These are phyloP conservation scores for Cottoperca gobio DNA, from an alignment of 2,797 vertebrate species.

Conservation along the genomic window DNA sequence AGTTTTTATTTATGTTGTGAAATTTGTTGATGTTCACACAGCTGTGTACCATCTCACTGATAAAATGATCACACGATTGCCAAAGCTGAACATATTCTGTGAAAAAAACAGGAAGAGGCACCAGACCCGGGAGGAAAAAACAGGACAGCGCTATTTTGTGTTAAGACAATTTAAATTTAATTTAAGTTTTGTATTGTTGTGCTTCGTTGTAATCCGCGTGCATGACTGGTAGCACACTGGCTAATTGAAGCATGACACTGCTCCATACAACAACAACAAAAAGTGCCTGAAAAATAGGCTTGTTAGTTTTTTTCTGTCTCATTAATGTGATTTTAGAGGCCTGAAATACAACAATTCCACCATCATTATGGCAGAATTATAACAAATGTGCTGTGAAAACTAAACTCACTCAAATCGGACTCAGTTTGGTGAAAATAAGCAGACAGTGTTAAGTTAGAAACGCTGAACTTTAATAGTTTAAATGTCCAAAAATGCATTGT, in stretches of 20 bases:
- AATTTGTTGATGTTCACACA: background rate
- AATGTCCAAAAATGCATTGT: background rate
- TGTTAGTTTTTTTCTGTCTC: background rate
- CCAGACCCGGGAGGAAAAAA: background rate
- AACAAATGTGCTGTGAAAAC: conserved; percentile 5
- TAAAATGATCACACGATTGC: background rate
- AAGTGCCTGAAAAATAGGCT: conserved; percentile 5
- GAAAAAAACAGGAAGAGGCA: background rate
- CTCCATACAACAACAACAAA: conserved; percentile 10
- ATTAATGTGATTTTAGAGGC: background rate
- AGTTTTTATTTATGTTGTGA: conserved; percentile 16
- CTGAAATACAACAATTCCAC: background rate
- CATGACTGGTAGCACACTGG: background rate
- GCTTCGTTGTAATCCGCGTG: background rate
- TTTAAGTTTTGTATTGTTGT: conserved; percentile 16
- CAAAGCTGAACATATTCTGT: background rate
- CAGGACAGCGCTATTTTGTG: background rate
- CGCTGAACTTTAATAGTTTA: background rate
- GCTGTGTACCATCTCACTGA: background rate
- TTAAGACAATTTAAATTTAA: conserved; percentile 30
- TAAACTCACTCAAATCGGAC: background rate
- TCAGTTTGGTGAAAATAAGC: conserved; percentile 1
- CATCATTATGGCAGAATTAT: conserved; percentile 7
- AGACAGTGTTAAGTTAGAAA: background rate
- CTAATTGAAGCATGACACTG: background rate